Evolutionary conservation across 2,797 vertebrate genomes (phyloP), one percentile per base, ranked within the genome.

Genomic region (Alca torda): DNA sequence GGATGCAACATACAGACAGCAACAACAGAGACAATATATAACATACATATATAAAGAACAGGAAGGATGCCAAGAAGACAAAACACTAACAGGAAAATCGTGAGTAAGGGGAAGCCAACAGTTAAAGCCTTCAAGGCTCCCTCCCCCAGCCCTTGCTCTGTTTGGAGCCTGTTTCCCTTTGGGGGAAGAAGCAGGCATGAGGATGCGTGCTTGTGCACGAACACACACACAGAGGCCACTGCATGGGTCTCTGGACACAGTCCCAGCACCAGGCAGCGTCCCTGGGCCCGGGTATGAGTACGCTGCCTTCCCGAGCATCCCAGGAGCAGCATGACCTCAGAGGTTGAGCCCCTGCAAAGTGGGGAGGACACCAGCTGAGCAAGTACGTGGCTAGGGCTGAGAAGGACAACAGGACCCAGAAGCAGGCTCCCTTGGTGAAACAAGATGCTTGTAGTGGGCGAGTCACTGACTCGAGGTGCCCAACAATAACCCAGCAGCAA

Each of bases 21-120:
- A 90, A 67, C 35, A 39, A 64, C 0, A 41, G 20, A 92, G 76
- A 85, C 76, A 94, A 93, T 94, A 74, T 93, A 60, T 78, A 84
- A 57, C 33, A 43, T 72, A 94, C 6, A n/a, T 64, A 81, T 20
- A 84, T 73, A 91, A 92, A 95, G 95, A 79, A 75, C 81, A 96
- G 94, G 96, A 97, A 95, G 95, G 96, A 97, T 96, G 90, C 95
- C 90, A 95, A 94, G 87, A 96, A 95, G 96, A 97, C 96, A 96
- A 96, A 96, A 97, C 76, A 94, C 76, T 95, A 96, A 97, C 96
- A 97, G 97, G 97, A 96, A 97, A 96, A 95, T 84, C 37, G n/a
- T 59, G 87, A 96, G 84, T 64, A 93, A 94, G 57, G 92, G 89
- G 91, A 93, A 89, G 80, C 61, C 79, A 92, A 92, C 64, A 94